phyloP scores from a whole-genome alignment of 1,140 invertebrate species.

The Panagrolaimus sp. region DNA sequence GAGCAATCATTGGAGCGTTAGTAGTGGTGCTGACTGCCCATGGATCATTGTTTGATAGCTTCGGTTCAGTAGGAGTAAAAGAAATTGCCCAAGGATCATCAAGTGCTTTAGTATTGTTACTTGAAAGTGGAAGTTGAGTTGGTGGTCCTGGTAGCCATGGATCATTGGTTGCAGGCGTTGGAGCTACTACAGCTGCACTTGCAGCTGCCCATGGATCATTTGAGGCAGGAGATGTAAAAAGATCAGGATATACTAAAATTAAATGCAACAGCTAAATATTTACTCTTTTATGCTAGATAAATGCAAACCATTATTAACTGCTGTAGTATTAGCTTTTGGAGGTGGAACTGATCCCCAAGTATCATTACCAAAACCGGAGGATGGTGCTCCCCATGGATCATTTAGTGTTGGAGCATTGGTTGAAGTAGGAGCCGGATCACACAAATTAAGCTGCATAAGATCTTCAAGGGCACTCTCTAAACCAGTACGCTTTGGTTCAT shows the following conservation, averaged over 20 bases:
- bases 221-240: not conserved
- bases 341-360: slow-evolving; percentile 38
- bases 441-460: slow-evolving; percentile 52
- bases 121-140: slow-evolving; percentile 12
- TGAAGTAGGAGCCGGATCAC: slow-evolving; percentile 30
- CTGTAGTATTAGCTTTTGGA: not conserved
- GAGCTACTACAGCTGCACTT: not conserved
- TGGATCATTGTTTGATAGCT: not conserved
- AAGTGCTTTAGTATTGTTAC: not conserved
- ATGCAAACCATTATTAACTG: not conserved
- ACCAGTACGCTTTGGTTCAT: slow-evolving; percentile 23
- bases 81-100: slow-evolving; percentile 18
- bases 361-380: slow-evolving; percentile 22
- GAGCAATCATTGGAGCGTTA: slow-evolving; percentile 13
- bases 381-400: slow-evolving; percentile 21
- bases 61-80: slow-evolving; percentile 4
- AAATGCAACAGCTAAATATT: too few relatives aligned
- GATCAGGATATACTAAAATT: slow-evolving; percentile 7
- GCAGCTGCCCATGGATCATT: not conserved
- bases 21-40: not conserved
- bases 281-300: not conserved
- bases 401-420: slow-evolving; percentile 19
- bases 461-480: slow-evolving; percentile 55
- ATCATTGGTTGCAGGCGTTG: slow-evolving; percentile 14
- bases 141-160: not conserved